A percentile compares a stretch with the other conserved stretches of the same genome.
phyloP scores from a whole-genome alignment of 2,113 vertebrate species.

The Lagopus leucura region DNA sequence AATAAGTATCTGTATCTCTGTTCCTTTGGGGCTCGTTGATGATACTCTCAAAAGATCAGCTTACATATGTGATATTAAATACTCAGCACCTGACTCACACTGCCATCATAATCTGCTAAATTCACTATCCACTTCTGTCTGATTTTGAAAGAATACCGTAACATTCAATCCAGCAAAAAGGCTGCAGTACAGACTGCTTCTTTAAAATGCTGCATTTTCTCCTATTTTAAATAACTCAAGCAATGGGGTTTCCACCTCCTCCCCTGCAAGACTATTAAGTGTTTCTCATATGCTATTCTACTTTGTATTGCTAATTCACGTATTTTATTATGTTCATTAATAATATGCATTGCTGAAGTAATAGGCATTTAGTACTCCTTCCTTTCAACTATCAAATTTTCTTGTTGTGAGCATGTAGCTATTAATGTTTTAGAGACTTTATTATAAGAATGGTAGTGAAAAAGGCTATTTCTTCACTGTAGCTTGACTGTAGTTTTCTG shows the following conservation, averaged over 20 bases:
- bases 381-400: neutral
- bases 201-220: neutral
- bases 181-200: neutral
- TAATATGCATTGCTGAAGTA: conserved; percentile 19
- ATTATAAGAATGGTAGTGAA: neutral
- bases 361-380: neutral
- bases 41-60: neutral
- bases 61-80: neutral
- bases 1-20: neutral
- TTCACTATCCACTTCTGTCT: neutral
- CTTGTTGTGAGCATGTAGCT: neutral
- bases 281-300: neutral
- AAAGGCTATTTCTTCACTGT: neutral
- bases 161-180: neutral
- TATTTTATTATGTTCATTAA: conserved; percentile 26
- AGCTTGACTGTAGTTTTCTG: neutral
- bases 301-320: neutral
- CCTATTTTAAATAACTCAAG: conserved; percentile 2
- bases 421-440: neutral
- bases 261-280: neutral
- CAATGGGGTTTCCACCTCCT: neutral
- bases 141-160: neutral
- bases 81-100: neutral
- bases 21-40: neutral
- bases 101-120: neutral